phyloP scores from a whole-genome alignment of 37 sponge, comb jelly and placozoan species.

The Eunapius fragilis region DNA sequence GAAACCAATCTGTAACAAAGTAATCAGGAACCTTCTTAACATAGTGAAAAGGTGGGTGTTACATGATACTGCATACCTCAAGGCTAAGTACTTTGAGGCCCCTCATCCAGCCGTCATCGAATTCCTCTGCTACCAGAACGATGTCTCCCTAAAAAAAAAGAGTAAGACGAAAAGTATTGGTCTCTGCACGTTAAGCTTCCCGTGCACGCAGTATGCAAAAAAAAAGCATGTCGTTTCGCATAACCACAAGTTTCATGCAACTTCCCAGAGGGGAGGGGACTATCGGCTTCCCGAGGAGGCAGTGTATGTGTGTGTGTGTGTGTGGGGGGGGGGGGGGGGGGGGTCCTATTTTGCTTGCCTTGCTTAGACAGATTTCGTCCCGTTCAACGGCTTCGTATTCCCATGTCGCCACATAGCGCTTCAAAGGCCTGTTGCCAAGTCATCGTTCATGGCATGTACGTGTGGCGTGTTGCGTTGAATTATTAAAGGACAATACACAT shows the following conservation, averaged over 20 bases:
- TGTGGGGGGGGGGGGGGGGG: no score
- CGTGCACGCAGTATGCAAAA: no score
- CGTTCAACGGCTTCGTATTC: slow-evolving; percentile 36
- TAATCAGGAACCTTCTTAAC: not conserved
- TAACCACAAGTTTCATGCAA: no score
- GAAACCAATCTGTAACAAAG: slow-evolving; percentile 68
- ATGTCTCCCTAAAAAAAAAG: slow-evolving; percentile 70
- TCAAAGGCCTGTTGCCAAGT: slow-evolving; percentile 33
- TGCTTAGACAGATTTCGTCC: slow-evolving; percentile 64
- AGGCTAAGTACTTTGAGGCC: slow-evolving; percentile 65
- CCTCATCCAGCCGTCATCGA: slow-evolving; percentile 88
- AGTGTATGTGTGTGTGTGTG: no score
- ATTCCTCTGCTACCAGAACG: slow-evolving; percentile 70
- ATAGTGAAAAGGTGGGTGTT: not conserved
- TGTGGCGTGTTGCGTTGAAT: no score
- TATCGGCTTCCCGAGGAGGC: no score
- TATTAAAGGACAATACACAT: no score
- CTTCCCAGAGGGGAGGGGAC: no score
- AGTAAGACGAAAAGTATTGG: no score
- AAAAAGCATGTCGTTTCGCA: no score
- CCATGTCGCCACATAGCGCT: slow-evolving; percentile 65
- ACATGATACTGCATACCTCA: slow-evolving; percentile 34
- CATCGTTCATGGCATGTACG: no score
- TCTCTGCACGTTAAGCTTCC: no score
- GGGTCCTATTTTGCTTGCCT: slow-evolving; percentile 22